phyloP scores from a whole-genome alignment of 2,888 invertebrate species.

The Phorcus lineatus region DNA sequence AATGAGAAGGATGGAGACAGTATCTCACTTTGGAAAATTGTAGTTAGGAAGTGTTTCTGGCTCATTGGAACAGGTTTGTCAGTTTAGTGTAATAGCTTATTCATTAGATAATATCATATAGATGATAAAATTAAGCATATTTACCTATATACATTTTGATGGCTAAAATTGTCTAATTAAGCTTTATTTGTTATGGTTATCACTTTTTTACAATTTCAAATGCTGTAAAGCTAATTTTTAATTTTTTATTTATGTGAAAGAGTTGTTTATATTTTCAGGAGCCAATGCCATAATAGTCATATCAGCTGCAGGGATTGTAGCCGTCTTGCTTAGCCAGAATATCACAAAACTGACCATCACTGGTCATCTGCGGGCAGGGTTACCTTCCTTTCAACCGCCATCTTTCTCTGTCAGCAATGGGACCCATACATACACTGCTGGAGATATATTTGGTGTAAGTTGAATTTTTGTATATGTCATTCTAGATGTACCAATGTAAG shows the following conservation, averaged over 20 bases:
- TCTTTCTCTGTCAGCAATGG: constrained; percentile 51
- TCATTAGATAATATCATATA: too few relatives aligned
- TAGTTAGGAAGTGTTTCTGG: constrained; percentile 61
- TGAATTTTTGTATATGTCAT: too few relatives aligned
- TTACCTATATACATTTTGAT: too few relatives aligned
- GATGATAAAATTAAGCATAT: too few relatives aligned
- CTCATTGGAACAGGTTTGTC: constrained; percentile 62
- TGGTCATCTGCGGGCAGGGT: constrained; percentile 61
- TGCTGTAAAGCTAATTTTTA: too few relatives aligned
- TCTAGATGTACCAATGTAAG: too few relatives aligned
- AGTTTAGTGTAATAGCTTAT: too few relatives aligned
- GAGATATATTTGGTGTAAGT: constrained; percentile 61
- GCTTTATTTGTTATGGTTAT: too few relatives aligned
- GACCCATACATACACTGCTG: constrained; percentile 49
- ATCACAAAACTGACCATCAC: constrained; percentile 59
- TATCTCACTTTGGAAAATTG: constrained; percentile 31
- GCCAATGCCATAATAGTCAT: constrained; percentile 68
- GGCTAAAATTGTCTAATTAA: too few relatives aligned
- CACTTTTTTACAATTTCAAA: too few relatives aligned
- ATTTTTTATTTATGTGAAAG: too few relatives aligned
- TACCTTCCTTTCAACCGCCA: constrained; percentile 67
- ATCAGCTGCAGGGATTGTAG: constrained; percentile 52
- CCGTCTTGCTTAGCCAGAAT: constrained; percentile 48
- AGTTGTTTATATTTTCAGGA: too few relatives aligned
- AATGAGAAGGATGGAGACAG: constrained; percentile 42